Conservation (phyloP, 2,113 vertebrate species). For the Carlito syrichta region DNA sequence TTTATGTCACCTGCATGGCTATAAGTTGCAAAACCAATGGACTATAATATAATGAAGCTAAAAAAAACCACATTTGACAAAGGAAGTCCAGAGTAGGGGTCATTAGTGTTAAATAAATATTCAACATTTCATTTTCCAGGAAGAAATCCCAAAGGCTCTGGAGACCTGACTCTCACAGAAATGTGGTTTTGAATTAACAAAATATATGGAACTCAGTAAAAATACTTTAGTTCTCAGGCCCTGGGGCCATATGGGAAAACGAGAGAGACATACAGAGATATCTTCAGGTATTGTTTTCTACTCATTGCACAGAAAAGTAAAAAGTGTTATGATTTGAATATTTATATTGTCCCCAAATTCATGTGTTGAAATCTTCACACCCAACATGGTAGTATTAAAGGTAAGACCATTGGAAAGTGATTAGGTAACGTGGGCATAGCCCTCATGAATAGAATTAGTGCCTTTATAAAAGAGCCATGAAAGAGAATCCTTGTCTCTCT, state of each 20-base stretch:
- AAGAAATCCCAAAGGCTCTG: conserved; percentile 2
- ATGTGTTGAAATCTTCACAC: not conserved
- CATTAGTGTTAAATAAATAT: conserved; percentile 68
- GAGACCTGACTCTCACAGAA: conserved; percentile 38
- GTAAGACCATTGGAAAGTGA: not conserved
- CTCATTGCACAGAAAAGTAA: not conserved
- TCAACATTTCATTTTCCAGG: conserved; percentile 38
- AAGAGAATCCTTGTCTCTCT: no score
- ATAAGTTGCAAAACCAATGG: not conserved
- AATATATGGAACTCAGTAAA: conserved; percentile 24
- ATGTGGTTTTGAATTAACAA: conserved; percentile 61
- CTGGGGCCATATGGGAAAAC: not conserved
- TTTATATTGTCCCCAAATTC: not conserved
- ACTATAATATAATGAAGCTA: not conserved
- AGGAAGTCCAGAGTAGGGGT: conserved; percentile 35
- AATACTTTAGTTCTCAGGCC: conserved; percentile 18
- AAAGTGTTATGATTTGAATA: not conserved
- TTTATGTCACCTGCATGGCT: not conserved
- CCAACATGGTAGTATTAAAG: not conserved
- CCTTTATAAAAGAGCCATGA: no score
- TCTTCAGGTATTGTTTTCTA: not conserved
- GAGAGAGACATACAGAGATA: not conserved
- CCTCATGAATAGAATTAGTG: no score
- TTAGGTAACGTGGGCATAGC: no score
- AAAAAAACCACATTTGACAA: conserved; percentile 33